These are phyloP conservation scores for Pseudoips prasinana DNA, from an alignment of 2,888 invertebrate genomes.

Conservation along the genomic window DNA sequence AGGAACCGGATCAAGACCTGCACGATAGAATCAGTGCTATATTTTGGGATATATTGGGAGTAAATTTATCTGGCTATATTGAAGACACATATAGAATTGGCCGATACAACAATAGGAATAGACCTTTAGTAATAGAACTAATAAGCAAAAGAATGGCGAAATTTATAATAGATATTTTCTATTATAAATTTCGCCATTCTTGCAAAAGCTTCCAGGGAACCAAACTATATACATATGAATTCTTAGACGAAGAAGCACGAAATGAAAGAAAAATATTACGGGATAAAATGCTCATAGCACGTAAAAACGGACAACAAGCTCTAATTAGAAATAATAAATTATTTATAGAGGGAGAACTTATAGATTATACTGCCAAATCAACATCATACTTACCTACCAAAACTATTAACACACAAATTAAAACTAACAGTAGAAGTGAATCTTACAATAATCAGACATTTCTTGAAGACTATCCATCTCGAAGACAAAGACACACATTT, in stretches of 20 bases:
- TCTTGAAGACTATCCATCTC: no score
- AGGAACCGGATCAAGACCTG: slow-evolving; percentile 2
- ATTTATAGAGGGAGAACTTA: slow-evolving; percentile 3
- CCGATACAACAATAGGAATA: slow-evolving; percentile 1
- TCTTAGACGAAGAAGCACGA: slow-evolving; percentile 1
- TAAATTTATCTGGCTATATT: slow-evolving; percentile 1
- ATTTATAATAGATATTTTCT: slow-evolving; percentile 2
- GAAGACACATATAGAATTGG: slow-evolving; percentile 4
- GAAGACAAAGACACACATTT: no score
- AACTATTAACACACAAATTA: no score
- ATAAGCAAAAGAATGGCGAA: slow-evolving; percentile 7
- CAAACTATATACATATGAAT: slow-evolving; percentile 1
- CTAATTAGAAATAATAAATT: slow-evolving; percentile 7
- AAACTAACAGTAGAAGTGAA: no score
- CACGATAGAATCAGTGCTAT: slow-evolving; percentile 4
- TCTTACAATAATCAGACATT: no score
- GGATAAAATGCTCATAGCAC: slow-evolving; percentile 9
- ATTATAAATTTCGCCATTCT: no score
- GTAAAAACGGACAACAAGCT: slow-evolving; percentile 7
- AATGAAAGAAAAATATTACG: slow-evolving; percentile 1
- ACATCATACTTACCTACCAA: not conserved
- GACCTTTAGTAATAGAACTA: slow-evolving; percentile 8
- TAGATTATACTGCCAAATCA: not conserved
- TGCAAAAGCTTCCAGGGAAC: slow-evolving; percentile 5
- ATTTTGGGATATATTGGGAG: slow-evolving; percentile 1